Conservation (phyloP, 2,113 vertebrate genomes). For the human (Homo sapiens) region GRCh38 chrY:371001-371500, state of each 20-base stretch:
- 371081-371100: neutral
- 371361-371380: rapidly evolving
- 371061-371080: neutral
- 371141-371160: too few relatives aligned
- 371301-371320: too few relatives aligned
- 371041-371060: neutral
- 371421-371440: neutral
- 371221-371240: rapidly evolving
- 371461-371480: neutral
- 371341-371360: too few relatives aligned
- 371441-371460: neutral
- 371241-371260: too few relatives aligned
- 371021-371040: neutral
- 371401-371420: too few relatives aligned
- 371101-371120: neutral
- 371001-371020: neutral
- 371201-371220: too few relatives aligned
- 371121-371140: neutral
- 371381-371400: rapidly evolving
- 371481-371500: rapidly evolving
- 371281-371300: too few relatives aligned
- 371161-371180: neutral
- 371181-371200: too few relatives aligned
- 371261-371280: too few relatives aligned
- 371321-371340: too few relatives aligned